These are phyloP conservation scores for Labia minor DNA, from an alignment of 2,888 invertebrate species.

Conservation along the genomic window DNA sequence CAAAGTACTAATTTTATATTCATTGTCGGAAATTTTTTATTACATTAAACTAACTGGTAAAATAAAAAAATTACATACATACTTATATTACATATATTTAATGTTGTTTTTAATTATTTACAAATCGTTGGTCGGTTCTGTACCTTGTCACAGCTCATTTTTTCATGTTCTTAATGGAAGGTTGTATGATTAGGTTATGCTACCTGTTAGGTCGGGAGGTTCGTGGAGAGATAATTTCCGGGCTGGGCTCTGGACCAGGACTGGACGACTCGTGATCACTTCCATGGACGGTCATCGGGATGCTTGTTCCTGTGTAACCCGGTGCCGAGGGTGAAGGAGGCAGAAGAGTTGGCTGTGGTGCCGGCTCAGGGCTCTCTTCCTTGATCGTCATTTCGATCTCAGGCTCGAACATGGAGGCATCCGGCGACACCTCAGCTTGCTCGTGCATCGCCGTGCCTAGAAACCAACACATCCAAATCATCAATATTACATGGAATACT, in stretches of 20 bases:
- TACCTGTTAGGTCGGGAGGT: not conserved
- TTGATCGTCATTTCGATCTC: slow-evolving; percentile 4
- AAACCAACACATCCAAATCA: not conserved
- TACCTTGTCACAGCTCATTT: no score
- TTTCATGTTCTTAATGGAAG: no score
- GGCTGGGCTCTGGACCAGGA: not conserved
- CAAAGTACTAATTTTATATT: no score
- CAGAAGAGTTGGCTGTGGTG: not conserved
- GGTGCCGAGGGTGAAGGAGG: not conserved
- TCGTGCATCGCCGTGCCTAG: not conserved
- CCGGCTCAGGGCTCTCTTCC: not conserved
- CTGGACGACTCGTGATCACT: not conserved
- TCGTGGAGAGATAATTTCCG: not conserved
- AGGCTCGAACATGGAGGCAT: slow-evolving; percentile 13
- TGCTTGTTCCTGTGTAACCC: not conserved
- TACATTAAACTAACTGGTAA: no score
- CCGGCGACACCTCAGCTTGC: slow-evolving; percentile 8
- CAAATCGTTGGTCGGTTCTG: no score
- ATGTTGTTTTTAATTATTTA: no score
- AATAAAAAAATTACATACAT: no score
- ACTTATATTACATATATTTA: no score
- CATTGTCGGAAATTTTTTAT: no score
- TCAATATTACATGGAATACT: no score
- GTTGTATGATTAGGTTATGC: no score
- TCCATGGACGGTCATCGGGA: not conserved